phyloP scores from a whole-genome alignment of 2,113 vertebrate genomes.

The Brachyhypopomus gauderio region DNA sequence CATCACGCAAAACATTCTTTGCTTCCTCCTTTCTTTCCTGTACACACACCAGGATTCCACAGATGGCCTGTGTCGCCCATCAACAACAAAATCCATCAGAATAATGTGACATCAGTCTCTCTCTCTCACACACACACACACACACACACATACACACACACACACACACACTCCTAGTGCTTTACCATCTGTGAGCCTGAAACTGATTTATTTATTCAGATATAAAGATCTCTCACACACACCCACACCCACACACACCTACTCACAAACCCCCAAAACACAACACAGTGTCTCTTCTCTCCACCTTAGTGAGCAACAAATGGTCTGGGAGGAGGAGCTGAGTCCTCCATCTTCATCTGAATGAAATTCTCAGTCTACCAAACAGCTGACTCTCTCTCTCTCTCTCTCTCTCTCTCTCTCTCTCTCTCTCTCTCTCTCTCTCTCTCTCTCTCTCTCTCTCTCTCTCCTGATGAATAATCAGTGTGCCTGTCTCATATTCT shows the following conservation, averaged over 20 bases:
- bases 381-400: slow-evolving; percentile 30
- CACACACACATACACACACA: not conserved
- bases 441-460: not conserved
- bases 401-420: not conserved
- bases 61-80: slow-evolving; percentile 55
- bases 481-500: slow-evolving; percentile 32
- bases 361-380: slow-evolving; percentile 43
- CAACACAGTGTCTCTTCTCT: not conserved
- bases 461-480: slow-evolving; percentile 31
- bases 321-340: slow-evolving; percentile 29
- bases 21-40: slow-evolving; percentile 29
- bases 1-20: not conserved
- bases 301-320: slow-evolving; percentile 34
- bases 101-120: slow-evolving; percentile 52
- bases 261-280: not conserved
- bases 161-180: slow-evolving; percentile 27
- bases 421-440: not conserved
- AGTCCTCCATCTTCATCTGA: slow-evolving; percentile 40
- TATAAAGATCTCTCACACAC: slow-evolving; percentile 49
- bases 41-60: slow-evolving; percentile 36
- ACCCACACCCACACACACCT: slow-evolving; percentile 7
- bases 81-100: slow-evolving; percentile 56
- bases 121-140: slow-evolving; percentile 42
- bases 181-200: slow-evolving; percentile 53
- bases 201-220: slow-evolving; percentile 55